These are phyloP conservation scores for Mus pahari DNA, from an alignment of 2,113 vertebrate species.

Conservation along the genomic window DNA sequence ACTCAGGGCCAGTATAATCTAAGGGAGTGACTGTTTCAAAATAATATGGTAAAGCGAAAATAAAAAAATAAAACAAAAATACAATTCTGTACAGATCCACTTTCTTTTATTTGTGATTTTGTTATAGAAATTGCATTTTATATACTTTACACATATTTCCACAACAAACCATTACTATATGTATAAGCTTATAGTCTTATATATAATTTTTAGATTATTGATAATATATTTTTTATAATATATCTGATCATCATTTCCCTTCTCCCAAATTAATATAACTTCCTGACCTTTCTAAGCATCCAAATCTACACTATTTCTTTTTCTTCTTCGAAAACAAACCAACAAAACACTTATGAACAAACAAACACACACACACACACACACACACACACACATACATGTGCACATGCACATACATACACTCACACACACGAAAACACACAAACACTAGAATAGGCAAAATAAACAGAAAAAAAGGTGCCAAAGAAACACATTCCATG, in stretches of 20 bases:
- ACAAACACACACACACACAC: too few species aligned
- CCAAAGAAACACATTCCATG: background rate
- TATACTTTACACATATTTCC: background rate
- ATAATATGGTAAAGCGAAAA: background rate
- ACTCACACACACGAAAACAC: too few species aligned
- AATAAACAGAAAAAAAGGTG: background rate
- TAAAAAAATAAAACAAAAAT: too few species aligned
- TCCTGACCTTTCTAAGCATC: background rate
- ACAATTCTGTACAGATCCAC: background rate
- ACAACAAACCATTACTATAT: background rate
- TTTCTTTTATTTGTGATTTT: background rate
- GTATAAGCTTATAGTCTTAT: background rate
- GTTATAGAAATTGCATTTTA: background rate
- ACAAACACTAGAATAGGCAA: background rate
- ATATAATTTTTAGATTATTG: background rate
- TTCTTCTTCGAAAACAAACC: background rate
- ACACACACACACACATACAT: background rate
- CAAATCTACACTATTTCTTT: background rate
- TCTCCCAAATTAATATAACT: background rate
- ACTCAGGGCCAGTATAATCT: background rate
- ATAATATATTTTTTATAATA: background rate
- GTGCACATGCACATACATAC: background rate
- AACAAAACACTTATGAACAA: background rate
- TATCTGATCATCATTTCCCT: background rate
- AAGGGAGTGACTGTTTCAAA: background rate